These are phyloP conservation scores for Harmothoe impar DNA, from an alignment of 2,888 invertebrate genomes.

Conservation along the genomic window DNA sequence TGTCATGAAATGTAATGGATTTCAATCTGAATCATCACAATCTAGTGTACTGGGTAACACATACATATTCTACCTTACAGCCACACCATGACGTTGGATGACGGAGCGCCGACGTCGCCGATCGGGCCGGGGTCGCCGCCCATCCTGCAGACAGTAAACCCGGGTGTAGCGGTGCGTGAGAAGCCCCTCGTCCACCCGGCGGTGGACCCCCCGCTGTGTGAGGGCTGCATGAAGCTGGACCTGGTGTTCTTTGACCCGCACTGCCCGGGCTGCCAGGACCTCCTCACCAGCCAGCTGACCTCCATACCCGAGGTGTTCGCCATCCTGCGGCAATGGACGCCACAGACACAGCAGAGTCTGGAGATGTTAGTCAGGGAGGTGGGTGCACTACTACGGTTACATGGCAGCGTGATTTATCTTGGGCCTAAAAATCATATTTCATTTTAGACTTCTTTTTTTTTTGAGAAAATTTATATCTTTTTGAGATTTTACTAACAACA, in stretches of 20 bases:
- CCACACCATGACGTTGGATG: slow-evolving; percentile 23
- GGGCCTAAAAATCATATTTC: too few relatives aligned
- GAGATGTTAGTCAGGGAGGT: slow-evolving; percentile 84
- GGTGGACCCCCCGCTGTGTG: slow-evolving; percentile 84
- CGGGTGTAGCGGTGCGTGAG: slow-evolving; percentile 44
- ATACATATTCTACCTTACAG: background rate
- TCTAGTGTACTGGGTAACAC: too few relatives aligned
- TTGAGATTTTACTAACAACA: too few relatives aligned
- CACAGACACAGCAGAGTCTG: slow-evolving; percentile 84
- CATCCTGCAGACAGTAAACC: background rate
- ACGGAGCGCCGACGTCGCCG: slow-evolving; percentile 22
- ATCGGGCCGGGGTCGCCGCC: slow-evolving; percentile 1
- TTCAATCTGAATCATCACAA: too few relatives aligned
- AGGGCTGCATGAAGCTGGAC: slow-evolving; percentile 83
- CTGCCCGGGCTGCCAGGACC: slow-evolving; percentile 83
- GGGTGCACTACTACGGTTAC: too few relatives aligned
- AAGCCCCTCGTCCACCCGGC: slow-evolving; percentile 83
- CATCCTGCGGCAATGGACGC: slow-evolving; percentile 85
- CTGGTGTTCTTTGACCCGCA: slow-evolving; percentile 84
- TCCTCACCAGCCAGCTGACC: slow-evolving; percentile 80
- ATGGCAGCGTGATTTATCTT: too few relatives aligned
- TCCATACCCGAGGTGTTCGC: slow-evolving; percentile 84
- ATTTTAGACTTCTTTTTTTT: too few relatives aligned
- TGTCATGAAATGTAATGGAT: too few relatives aligned
- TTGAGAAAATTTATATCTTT: background rate